Percentiles rank a stretch among this genome's conserved stretches.
Conservation (phyloP, 2,797 vertebrate genomes). For the Bradypodion ventrale region DNA sequence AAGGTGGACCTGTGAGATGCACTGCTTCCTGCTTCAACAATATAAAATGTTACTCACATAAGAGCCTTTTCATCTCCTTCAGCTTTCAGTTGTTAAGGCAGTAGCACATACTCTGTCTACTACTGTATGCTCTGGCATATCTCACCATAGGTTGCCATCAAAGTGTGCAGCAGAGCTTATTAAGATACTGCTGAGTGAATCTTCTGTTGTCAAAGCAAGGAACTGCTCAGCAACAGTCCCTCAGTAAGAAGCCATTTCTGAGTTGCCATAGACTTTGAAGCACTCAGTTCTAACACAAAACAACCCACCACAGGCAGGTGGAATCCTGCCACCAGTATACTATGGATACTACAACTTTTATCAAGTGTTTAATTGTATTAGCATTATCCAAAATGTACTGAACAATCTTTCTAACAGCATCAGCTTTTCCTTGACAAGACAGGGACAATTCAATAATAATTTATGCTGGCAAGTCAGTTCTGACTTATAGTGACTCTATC, state of each 20-base stretch:
- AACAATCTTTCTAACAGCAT: background rate
- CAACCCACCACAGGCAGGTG: background rate
- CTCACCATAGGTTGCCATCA: background rate
- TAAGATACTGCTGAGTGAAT: conserved; percentile 30
- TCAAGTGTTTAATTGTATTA: conserved; percentile 37
- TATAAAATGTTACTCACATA: conserved; percentile 19
- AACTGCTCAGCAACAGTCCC: conserved; percentile 31
- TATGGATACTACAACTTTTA: conserved; percentile 25
- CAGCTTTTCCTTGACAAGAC: conserved; percentile 18
- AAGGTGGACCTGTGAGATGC: conserved; percentile 19
- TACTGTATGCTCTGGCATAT: accelerated
- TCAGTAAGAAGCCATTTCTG: conserved; percentile 19
- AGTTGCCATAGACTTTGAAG: conserved; percentile 24
- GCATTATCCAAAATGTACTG: background rate
- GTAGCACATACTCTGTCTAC: background rate
- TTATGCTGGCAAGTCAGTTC: too few relatives aligned
- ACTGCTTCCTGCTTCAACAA: conserved; percentile 30
- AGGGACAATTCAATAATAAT: conserved; percentile 15
- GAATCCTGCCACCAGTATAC: conserved; percentile 44
- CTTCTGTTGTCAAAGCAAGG: conserved; percentile 14
- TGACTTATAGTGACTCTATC: too few relatives aligned
- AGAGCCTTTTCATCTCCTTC: conserved; percentile 9
- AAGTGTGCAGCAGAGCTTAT: conserved; percentile 40
- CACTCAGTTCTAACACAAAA: conserved; percentile 31
- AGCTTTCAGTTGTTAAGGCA: background rate